These are phyloP conservation scores for Drosophila quinaria DNA, from an alignment of 2,888 invertebrate genomes.

Conservation along the genomic window DNA sequence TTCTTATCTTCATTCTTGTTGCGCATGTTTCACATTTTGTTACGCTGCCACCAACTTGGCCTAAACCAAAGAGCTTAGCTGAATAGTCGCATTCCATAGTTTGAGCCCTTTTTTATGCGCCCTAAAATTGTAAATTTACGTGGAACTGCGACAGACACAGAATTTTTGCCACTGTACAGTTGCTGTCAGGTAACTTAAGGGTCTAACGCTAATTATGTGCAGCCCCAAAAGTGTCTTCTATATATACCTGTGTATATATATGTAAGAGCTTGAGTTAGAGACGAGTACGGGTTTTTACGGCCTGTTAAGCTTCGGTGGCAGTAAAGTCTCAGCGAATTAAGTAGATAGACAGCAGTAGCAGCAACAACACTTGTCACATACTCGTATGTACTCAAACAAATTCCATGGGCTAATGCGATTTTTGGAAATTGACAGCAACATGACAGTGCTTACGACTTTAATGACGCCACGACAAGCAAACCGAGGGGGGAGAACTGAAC, in stretches of 20 bases:
- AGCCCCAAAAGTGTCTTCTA: conserved; percentile 64
- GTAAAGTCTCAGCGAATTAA: conserved; percentile 54
- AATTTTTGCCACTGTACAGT: conserved; percentile 8
- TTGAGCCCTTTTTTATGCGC: conserved; percentile 59
- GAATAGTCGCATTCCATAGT: conserved; percentile 37
- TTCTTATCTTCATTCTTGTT: conserved; percentile 53
- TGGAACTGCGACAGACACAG: conserved; percentile 28
- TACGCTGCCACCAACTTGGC: conserved; percentile 23
- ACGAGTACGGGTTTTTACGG: conserved; percentile 50
- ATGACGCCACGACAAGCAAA: conserved; percentile 53
- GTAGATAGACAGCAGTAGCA: conserved; percentile 20
- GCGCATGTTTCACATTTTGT: conserved; percentile 65
- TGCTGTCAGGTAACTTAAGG: conserved; percentile 50
- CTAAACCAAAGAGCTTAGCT: conserved; percentile 14
- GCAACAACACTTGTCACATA: conserved; percentile 32
- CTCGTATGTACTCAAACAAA: conserved; percentile 22
- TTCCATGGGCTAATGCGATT: conserved; percentile 70
- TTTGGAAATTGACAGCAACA: conserved; percentile 79
- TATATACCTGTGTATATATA: no score
- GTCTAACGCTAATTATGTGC: conserved; percentile 72
- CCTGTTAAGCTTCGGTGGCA: conserved; percentile 60
- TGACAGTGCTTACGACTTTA: conserved; percentile 80
- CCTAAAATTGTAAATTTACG: conserved; percentile 75
- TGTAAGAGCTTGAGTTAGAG: conserved; percentile 9
- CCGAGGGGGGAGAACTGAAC: neutral